A percentile compares a stretch with the other conserved stretches of the same genome.
These are phyloP conservation scores for Peromyscus aztecus DNA, from an alignment of 2,797 vertebrate species.

Conservation along the genomic window DNA sequence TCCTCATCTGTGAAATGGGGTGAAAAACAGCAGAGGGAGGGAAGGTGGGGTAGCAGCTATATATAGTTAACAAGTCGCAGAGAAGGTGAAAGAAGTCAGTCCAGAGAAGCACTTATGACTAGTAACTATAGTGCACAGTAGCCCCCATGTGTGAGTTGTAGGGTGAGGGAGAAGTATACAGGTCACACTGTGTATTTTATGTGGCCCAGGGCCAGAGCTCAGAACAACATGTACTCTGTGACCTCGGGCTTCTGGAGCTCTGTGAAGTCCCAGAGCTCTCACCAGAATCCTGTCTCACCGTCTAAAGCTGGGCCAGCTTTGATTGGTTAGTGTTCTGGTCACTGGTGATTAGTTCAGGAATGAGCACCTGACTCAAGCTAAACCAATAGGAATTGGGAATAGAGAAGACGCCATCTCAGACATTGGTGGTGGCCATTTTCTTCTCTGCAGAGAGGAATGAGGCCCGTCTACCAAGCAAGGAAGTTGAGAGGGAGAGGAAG, in stretches of 20 bases:
- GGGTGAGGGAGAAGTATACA: not conserved
- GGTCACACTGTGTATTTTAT: not conserved
- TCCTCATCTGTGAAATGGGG: not conserved
- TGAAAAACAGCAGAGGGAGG: not conserved
- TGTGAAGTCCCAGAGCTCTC: not conserved
- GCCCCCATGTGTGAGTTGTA: not conserved
- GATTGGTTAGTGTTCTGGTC: not conserved
- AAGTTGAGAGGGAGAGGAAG: not conserved
- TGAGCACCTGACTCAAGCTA: not conserved
- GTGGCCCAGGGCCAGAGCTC: not conserved
- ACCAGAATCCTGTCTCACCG: not conserved
- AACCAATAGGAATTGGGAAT: conserved; percentile 29
- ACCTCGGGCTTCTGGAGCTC: not conserved
- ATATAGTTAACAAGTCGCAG: not conserved
- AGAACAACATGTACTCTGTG: not conserved
- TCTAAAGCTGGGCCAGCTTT: not conserved
- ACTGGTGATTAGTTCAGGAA: not conserved
- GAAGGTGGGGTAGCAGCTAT: not conserved
- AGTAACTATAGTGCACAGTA: not conserved
- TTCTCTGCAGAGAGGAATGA: not conserved
- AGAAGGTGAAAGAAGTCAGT: not conserved
- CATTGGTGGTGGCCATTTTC: not conserved
- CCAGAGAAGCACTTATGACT: not conserved
- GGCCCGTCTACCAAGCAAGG: not conserved
- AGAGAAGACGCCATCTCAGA: not conserved